phyloP scores from a whole-genome alignment of 2,797 vertebrate species.

The Lacerta agilis region DNA sequence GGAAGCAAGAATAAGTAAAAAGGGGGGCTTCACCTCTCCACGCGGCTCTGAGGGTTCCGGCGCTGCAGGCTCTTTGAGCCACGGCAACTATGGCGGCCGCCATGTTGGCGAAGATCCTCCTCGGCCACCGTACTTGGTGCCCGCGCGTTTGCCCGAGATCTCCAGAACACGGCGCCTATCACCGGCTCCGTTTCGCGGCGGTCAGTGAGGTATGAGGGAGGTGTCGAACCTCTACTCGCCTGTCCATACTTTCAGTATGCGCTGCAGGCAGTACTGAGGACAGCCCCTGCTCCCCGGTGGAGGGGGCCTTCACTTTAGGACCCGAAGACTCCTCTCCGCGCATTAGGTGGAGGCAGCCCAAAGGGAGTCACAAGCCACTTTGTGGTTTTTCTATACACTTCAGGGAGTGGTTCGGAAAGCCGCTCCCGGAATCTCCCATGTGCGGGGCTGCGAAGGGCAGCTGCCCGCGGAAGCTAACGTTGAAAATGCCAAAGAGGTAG shows the following conservation, averaged over 20 bases:
- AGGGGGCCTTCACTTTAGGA: background rate
- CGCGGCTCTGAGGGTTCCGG: background rate
- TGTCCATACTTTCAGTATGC: background rate
- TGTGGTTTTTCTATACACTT: background rate
- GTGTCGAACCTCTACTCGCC: background rate
- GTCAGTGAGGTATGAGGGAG: background rate
- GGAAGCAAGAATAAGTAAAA: background rate
- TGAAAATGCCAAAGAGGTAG: too few species aligned
- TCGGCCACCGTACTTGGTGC: background rate
- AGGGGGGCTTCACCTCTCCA: slow-evolving; percentile 4
- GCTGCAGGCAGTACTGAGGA: background rate
- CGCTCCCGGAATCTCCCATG: fast-evolving
- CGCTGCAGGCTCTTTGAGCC: background rate
- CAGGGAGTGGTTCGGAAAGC: background rate
- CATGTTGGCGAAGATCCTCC: background rate
- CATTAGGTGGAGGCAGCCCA: fast-evolving
- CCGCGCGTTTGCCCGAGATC: too few species aligned
- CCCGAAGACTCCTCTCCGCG: background rate
- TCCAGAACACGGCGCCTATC: too few species aligned
- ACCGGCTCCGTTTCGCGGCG: background rate
- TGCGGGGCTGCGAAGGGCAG: background rate
- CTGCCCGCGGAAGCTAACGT: background rate
- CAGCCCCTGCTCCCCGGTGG: background rate
- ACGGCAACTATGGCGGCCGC: background rate
- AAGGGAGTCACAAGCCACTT: background rate